These are phyloP conservation scores for Oncorhynchus keta DNA, from an alignment of 2,113 vertebrate species.

Conservation along the genomic window DNA sequence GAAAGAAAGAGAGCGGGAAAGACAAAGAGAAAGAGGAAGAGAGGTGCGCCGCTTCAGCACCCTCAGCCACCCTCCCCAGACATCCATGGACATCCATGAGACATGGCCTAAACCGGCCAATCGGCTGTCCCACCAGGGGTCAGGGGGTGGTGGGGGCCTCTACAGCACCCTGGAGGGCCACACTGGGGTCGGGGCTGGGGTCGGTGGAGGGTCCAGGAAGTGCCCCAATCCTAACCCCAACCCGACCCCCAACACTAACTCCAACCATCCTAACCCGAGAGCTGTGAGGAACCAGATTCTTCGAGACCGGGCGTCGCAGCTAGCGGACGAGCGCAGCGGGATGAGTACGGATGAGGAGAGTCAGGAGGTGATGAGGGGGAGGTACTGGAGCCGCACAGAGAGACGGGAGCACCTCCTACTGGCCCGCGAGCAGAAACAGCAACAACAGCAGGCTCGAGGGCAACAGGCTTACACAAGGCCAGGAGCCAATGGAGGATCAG, in stretches of 20 bases:
- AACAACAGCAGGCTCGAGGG: conserved; percentile 42
- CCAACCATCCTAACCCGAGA: conserved; percentile 21
- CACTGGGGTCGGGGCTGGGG: conserved; percentile 25
- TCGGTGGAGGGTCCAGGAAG: conserved; percentile 35
- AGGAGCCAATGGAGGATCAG: conserved; percentile 28
- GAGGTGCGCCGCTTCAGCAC: conserved; percentile 49
- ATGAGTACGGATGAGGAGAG: conserved; percentile 76
- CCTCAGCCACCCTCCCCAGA: conserved; percentile 55
- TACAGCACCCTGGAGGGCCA: conserved; percentile 74
- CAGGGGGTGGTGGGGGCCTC: conserved; percentile 54
- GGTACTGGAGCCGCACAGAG: conserved; percentile 75
- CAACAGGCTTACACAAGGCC: conserved; percentile 1
- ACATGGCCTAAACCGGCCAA: conserved; percentile 75
- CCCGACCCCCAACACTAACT: conserved; percentile 7
- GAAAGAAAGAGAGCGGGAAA: conserved; percentile 29
- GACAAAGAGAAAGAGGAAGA: conserved; percentile 26
- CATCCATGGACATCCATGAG: conserved; percentile 68
- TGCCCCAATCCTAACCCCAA: conserved; percentile 22
- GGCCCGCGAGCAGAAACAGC: conserved; percentile 69
- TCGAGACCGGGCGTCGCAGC: conserved; percentile 69
- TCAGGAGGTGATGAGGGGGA: conserved; percentile 64
- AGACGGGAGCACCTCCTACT: conserved; percentile 71
- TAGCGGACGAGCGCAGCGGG: conserved; percentile 67
- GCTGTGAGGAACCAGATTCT: conserved; percentile 71
- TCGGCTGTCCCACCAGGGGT: conserved; percentile 26